Conservation (phyloP, 2,888 invertebrate species). For the Melanostoma mellinum region DNA sequence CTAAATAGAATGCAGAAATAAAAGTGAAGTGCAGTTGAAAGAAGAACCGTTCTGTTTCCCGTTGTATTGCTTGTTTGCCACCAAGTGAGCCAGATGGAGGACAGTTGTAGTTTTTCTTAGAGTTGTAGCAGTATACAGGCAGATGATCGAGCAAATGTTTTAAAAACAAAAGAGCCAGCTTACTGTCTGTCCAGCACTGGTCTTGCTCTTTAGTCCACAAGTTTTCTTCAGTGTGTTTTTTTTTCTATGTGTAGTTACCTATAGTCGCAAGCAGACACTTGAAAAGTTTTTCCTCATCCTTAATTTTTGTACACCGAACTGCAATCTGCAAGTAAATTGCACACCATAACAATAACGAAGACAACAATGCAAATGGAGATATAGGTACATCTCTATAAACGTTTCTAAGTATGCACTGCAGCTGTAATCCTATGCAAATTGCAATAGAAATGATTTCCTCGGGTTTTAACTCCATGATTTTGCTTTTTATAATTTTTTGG, state of each 20-base stretch:
- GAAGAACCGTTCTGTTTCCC: constrained; percentile 36
- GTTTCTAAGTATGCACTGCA: constrained; percentile 52
- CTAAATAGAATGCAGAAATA: constrained; percentile 65
- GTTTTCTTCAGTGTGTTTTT: constrained; percentile 30
- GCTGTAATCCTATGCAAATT: constrained; percentile 72
- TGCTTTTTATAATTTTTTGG: constrained; percentile 24
- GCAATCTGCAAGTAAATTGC: constrained; percentile 60
- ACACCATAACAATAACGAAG: constrained; percentile 69
- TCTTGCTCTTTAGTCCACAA: constrained; percentile 20
- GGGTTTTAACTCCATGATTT: constrained; percentile 71
- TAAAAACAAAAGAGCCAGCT: constrained; percentile 6
- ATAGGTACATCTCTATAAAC: constrained; percentile 14
- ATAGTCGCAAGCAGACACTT: constrained; percentile 55
- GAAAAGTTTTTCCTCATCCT: constrained; percentile 48
- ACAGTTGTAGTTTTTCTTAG: constrained; percentile 12
- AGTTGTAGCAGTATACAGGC: constrained; percentile 25
- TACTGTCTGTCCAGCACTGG: constrained; percentile 45
- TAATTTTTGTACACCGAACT: constrained; percentile 55
- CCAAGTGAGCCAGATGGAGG: constrained; percentile 40
- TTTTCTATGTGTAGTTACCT: constrained; percentile 10
- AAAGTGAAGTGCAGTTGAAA: constrained; percentile 59
- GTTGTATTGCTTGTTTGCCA: constrained; percentile 56
- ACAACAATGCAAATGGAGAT: constrained; percentile 49
- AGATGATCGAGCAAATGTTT: constrained; percentile 47
- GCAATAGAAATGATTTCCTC: constrained; percentile 68